Conservation (phyloP, 2,888 invertebrate species). For the Galerucella pusilla region DNA sequence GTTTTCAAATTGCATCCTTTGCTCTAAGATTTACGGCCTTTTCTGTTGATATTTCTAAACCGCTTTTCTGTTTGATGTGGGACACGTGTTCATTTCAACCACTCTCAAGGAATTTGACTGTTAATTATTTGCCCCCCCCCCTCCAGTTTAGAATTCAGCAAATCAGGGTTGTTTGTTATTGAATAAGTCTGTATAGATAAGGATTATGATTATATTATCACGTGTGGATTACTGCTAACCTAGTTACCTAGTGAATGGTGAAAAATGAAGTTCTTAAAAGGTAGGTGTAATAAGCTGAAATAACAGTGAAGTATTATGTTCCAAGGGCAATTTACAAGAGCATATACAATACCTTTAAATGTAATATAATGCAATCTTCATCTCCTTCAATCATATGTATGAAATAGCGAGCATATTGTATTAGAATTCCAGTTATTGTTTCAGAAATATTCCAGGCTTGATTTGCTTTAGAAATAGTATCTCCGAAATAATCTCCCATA, state of each 20-base stretch:
- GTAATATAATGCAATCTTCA: neutral
- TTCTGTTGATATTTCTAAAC: too few species aligned
- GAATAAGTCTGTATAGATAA: too few species aligned
- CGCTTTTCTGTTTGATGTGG: too few species aligned
- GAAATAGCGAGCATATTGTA: neutral
- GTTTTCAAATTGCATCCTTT: too few species aligned
- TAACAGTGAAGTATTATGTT: neutral
- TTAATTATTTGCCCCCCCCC: too few species aligned
- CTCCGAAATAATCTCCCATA: neutral
- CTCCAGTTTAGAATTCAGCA: too few species aligned
- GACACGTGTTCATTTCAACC: too few species aligned
- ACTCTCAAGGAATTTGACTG: too few species aligned
- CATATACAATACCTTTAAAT: slow-evolving; percentile 1
- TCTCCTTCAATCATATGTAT: neutral
- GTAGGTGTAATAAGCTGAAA: neutral
- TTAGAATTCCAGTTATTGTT: neutral
- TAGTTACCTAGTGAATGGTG: neutral
- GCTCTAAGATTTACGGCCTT: too few species aligned
- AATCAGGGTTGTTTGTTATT: too few species aligned
- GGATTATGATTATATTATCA: neutral
- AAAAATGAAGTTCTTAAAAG: neutral
- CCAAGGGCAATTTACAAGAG: neutral
- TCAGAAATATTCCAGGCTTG: neutral
- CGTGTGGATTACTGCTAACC: neutral
- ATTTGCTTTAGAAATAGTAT: neutral